These are phyloP conservation scores for Palythoa caribaeorum DNA, from an alignment of 92 coral and sea anemone genomes.

Conservation along the genomic window DNA sequence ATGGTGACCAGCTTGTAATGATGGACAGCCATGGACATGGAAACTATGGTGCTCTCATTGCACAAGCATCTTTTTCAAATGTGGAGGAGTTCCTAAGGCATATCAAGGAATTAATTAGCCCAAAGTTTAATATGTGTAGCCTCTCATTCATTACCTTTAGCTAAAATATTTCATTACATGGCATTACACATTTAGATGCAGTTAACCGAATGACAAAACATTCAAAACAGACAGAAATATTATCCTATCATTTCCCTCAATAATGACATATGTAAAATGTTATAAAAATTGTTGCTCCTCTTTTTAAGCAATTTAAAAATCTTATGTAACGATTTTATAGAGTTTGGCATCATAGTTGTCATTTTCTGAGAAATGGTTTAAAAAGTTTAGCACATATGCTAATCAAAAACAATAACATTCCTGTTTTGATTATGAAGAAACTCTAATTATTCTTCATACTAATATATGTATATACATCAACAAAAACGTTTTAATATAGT, in stretches of 20 bases:
- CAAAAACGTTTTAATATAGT: too few relatives aligned
- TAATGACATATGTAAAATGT: neutral
- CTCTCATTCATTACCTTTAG: conserved; percentile 18
- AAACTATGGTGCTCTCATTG: conserved; percentile 39
- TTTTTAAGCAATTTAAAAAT: conserved; percentile 10
- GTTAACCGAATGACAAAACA: neutral
- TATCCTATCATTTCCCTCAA: conserved; percentile 5
- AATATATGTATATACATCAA: neutral
- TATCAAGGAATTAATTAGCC: conserved; percentile 11
- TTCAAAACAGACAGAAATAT: conserved; percentile 1
- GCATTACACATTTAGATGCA: too few relatives aligned
- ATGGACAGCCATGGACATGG: conserved; percentile 34
- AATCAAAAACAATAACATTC: conserved; percentile 1
- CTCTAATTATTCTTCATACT: neutral
- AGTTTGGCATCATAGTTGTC: neutral
- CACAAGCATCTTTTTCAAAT: conserved; percentile 3
- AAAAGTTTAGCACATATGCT: conserved; percentile 10
- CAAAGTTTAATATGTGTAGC: conserved; percentile 17
- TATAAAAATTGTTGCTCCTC: neutral
- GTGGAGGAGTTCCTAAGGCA: neutral
- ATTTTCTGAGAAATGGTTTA: neutral
- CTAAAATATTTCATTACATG: neutral
- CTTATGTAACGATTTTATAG: neutral
- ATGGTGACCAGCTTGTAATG: conserved; percentile 10
- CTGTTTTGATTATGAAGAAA: conserved; percentile 6